phyloP scores from a whole-genome alignment of 2,888 invertebrate species.

The Tipula confusa region DNA sequence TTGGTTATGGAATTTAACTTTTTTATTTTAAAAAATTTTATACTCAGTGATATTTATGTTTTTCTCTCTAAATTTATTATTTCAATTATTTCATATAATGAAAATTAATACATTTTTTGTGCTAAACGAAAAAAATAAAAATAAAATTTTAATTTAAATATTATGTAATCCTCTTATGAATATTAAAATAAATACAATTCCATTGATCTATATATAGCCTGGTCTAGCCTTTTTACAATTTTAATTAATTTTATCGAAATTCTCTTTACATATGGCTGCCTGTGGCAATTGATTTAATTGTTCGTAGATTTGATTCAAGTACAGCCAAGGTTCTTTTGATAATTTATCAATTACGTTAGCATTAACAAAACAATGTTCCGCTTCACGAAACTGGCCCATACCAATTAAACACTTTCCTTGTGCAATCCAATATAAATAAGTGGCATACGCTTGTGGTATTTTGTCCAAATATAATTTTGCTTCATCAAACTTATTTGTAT shows the following conservation, averaged over 20 bases:
- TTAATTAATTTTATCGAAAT: neutral
- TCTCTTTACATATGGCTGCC: neutral
- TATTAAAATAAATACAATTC: neutral
- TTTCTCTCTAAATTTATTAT: neutral
- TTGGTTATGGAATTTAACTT: neutral
- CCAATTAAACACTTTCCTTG: neutral
- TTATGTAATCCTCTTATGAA: neutral
- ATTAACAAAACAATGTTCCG: neutral
- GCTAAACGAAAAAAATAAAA: neutral
- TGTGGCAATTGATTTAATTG: neutral
- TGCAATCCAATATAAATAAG: neutral
- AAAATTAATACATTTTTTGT: neutral
- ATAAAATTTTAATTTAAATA: neutral
- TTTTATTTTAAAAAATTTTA: neutral
- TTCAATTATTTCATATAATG: neutral
- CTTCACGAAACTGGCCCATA: neutral
- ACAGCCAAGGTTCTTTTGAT: neutral
- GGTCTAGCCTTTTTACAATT: no score
- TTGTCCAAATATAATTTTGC: neutral
- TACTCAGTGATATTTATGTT: slow-evolving; percentile 7
- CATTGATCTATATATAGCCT: neutral
- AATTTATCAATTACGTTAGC: neutral
- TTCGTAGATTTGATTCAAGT: neutral
- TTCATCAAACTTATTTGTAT: neutral
- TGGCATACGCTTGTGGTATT: neutral